Base-by-base conservation (phyloP, 2,113 vertebrate genomes). In the Amazona guildingii region DNA sequence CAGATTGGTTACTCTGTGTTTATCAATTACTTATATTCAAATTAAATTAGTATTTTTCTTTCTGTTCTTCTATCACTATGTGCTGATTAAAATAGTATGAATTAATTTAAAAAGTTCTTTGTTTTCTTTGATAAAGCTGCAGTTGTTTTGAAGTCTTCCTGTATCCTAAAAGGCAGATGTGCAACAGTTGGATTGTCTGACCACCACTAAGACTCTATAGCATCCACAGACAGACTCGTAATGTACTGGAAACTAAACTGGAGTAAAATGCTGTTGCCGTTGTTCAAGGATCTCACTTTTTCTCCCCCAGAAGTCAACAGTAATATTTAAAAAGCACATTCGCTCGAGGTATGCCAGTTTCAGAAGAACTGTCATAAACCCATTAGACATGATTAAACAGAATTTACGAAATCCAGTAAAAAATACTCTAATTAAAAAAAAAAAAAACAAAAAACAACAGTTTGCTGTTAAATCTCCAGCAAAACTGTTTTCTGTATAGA, bases 241-340 rank as follows among this genome's bases (percentile, higher is more conserved):
- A 85, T 51, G 37, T n/a, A 13, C 19, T 44, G 33, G 17, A 48
- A 90, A 66, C 21, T 70, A 67, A 59, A 82, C 11, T 18, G 7
- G 66, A 87, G 9, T 59, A 82, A 92, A 94, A 67, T 23, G n/a
- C 39, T 61, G 10, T 7, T 46, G 67, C 59, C 80, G 24, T 66
- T 80, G 12, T 51, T 82, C 41, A 52, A 3, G 3, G 8, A 68
- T 31, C 29, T 68, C 13, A 37, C 12, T 46, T 64, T 43, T 23
- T 3, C 4, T 24, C 28, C 11, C 18, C 11, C 0, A 35, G 35
- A 68, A 90, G 29, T 61, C 31, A 70, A 66, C 0, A 41, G 20
- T 19, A 73, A 4, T 46, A 83, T 59, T 81, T 54, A 54, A 7
- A 77, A 86, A 57, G 37, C 8, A n/a, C 17, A 69, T 77, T 54